Evolutionary conservation across 2,888 invertebrate species (phyloP).

Genomic region (Dryobota labecula): DNA sequence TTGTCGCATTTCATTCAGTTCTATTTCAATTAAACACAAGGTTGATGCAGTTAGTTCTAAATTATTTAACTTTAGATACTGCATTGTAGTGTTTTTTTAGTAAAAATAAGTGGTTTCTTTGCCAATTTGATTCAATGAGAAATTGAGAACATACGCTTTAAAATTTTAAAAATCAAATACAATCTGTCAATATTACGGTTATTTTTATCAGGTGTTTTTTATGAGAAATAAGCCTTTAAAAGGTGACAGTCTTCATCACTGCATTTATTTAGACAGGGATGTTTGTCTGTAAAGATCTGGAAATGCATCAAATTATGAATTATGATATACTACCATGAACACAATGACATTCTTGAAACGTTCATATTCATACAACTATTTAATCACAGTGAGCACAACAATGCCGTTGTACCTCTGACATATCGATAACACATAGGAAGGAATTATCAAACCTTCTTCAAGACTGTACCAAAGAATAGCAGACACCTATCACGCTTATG

Average conservation of each 20-base stretch:
- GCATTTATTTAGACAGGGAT: neutral
- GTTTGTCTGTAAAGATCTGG: neutral
- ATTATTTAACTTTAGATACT: conserved; percentile 47
- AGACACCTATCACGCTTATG: conserved; percentile 38
- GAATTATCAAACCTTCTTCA: conserved; percentile 55
- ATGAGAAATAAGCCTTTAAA: neutral
- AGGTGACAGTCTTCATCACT: neutral
- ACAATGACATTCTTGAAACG: conserved; percentile 12
- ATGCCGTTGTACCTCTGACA: conserved; percentile 20
- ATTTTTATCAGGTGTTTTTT: neutral
- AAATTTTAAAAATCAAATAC: neutral
- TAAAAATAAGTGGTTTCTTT: neutral
- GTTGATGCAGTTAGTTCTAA: conserved; percentile 64
- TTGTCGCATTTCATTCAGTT: conserved; percentile 62
- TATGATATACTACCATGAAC: neutral
- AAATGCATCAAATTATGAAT: neutral
- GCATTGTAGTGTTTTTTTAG: conserved; percentile 29
- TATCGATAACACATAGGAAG: conserved; percentile 50
- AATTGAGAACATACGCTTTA: neutral
- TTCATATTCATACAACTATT: neutral
- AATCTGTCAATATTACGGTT: neutral
- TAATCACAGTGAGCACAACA: conserved; percentile 7
- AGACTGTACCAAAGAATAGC: conserved; percentile 29
- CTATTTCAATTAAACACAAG: conserved; percentile 71
- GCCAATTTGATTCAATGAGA: conserved; percentile 11